Base-by-base conservation (phyloP, 2,888 invertebrate genomes). In the Tricholauxania praeusta region DNA sequence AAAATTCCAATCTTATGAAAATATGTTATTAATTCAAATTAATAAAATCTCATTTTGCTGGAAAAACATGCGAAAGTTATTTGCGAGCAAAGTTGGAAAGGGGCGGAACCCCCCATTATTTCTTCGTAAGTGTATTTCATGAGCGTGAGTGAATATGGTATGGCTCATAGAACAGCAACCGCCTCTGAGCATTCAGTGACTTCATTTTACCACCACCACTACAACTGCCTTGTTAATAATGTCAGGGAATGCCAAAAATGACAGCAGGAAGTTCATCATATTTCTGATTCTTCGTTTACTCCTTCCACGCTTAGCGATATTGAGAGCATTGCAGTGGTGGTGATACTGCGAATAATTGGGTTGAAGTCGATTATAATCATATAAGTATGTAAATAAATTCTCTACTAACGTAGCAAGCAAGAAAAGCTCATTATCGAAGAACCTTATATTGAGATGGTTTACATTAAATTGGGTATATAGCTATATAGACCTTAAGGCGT, bases 21-120 rank as follows among this genome's bases (percentile, higher is more conserved):
- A 82, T 84, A 82, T 83, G 83, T 84, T 82, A 84, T 84, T 84
- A 84, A 84, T 82, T 82, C 79, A 82, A 84, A 83, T 84, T 83
- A 84, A 84, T 82, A 81, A 82, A 82, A 83, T 83, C 80, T 78
- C 77, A 81, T 83, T 77, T 80, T 77, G 48, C 59, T 59, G 12
- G 68, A 48, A 49, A 39, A 39, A 68, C 68, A 68, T 68, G 57
- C 68, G 49, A 57, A 57, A 67, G 55, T 47, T 55, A 57, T 57
- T 57, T 57, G 57, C 28, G 8, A 14, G 12, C 28, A 39, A 39
- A 39, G 39, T 39, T 39, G 7, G 39, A 1, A 10, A 10, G 39
- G 10, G 39, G 10, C 65, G 52, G 12, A 32, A 12, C 32, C n/a
- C 15, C 65, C 49, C 12, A 17, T 19, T 15, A 47, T 10, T 17